Base-by-base conservation (phyloP, 2,797 vertebrate species). In the Nasua narica region DNA sequence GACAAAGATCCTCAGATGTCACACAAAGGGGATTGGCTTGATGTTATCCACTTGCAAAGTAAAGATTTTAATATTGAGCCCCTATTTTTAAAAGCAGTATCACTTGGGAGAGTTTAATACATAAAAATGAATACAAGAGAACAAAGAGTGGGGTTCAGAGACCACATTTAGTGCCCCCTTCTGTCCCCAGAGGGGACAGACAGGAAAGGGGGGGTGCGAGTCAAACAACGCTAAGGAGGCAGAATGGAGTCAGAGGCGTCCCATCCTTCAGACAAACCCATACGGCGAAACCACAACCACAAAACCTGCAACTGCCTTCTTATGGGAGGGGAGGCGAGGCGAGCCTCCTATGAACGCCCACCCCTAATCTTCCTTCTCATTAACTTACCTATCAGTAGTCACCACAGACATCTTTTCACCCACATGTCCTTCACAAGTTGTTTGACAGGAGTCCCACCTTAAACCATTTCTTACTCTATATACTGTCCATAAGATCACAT, bases 271-370 rank as follows among this genome's bases (percentile, higher is more conserved):
- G 21, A 54, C 4, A 67, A 10, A 52, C 7, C 19, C 13, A 35
- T 6, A 4, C 50, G 48, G 14, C 48, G 40, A 87, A 93, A 48
- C 29, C 16, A 40, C 14, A 46, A 86, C 13, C 62, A 65, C 37
- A 79, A 65, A 74, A 52, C 35, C 29, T 46, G 11, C 19, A 54
- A 48, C 6, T 35, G 37, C 21, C 37, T 72, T 83, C 7, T 19
- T 0, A 1, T 4, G 32, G 27, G 19, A 1, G 4, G 32, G 27
- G 19, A 27, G 15, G 14, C 12, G 8, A 48, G 3, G 60, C 0
- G 0, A 16, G 7, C 8, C 56, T 27, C 87, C 76, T 29, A 2
- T 18, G 72, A 46, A 21, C 67, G 7, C 62, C 29, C 32, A 16
- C 32, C 15, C 18, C 35, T 18, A 7, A 7, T 15, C 43, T 83